Evolutionary conservation across 2,797 vertebrate genomes (phyloP).

Genomic region (Pangasius mekongensis): DNA sequence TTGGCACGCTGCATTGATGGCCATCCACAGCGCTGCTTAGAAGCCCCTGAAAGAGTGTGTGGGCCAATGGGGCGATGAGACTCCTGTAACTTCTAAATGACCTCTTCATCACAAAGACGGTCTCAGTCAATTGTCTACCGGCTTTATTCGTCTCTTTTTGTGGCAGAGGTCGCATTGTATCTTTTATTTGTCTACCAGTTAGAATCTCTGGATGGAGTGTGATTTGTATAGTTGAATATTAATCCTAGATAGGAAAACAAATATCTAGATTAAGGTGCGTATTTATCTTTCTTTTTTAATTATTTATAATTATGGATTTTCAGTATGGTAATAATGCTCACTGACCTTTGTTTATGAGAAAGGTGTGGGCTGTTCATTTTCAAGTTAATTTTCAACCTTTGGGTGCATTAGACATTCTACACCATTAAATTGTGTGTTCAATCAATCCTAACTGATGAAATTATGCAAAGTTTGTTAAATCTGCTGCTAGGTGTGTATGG

Average conservation of each 20-base stretch:
- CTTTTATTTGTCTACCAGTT: conserved; percentile 77
- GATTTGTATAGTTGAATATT: conserved; percentile 60
- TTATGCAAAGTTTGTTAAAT: conserved; percentile 84
- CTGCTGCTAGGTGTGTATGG: conserved; percentile 83
- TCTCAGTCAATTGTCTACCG: conserved; percentile 81
- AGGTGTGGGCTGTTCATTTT: neutral
- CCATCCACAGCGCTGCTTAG: conserved; percentile 68
- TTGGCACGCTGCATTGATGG: conserved; percentile 70
- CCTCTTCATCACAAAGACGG: conserved; percentile 93
- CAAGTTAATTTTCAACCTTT: neutral
- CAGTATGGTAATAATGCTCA: neutral
- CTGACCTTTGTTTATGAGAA: neutral
- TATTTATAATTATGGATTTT: neutral
- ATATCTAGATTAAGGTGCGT: conserved; percentile 2
- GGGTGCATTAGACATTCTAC: neutral
- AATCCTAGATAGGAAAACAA: conserved; percentile 34
- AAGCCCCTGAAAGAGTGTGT: conserved; percentile 67
- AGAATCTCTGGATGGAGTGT: conserved; percentile 65
- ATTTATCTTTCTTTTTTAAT: neutral
- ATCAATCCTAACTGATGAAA: conserved; percentile 71
- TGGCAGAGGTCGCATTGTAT: conserved; percentile 76
- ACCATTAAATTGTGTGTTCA: conserved; percentile 49
- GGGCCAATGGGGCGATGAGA: conserved; percentile 82
- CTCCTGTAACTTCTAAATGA: conserved; percentile 98
- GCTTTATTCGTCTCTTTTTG: conserved; percentile 79